Evolutionary conservation across 2,888 invertebrate species (phyloP).

Genomic region (Cephus rjabovi): DNA sequence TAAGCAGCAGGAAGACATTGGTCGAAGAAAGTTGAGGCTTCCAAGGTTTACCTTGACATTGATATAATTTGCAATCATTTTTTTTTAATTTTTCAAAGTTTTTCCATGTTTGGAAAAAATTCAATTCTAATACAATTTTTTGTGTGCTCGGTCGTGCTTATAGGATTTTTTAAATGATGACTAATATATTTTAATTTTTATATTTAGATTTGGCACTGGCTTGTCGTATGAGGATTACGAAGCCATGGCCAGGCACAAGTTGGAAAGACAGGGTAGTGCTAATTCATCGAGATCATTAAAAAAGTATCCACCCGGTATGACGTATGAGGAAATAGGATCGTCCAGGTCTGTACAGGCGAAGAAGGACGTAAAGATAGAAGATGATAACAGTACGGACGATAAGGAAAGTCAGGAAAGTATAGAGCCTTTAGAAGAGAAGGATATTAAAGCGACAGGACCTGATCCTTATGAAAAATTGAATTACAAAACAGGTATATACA

Average conservation of each 20-base stretch:
- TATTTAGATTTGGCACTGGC: conserved; percentile 54
- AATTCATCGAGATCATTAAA: conserved; percentile 48
- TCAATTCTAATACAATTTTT: not conserved
- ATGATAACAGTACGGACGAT: conserved; percentile 48
- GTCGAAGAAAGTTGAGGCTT: conserved; percentile 48
- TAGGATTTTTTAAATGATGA: not conserved
- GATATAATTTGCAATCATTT: conserved; percentile 20
- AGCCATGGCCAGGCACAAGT: conserved; percentile 62
- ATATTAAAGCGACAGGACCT: conserved; percentile 64
- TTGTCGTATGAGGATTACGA: conserved; percentile 65
- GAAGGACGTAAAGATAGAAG: conserved; percentile 40
- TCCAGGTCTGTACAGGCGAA: conserved; percentile 48
- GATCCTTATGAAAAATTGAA: conserved; percentile 68
- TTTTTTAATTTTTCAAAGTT: conserved; percentile 11
- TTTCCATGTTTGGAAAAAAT: too few species aligned
- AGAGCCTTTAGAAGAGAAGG: conserved; percentile 61
- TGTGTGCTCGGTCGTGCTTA: too few species aligned
- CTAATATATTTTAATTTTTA: not conserved
- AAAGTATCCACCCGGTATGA: conserved; percentile 62
- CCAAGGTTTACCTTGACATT: conserved; percentile 41
- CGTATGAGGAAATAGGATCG: conserved; percentile 62
- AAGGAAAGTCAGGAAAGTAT: conserved; percentile 57
- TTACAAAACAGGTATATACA: conserved; percentile 62
- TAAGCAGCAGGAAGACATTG: conserved; percentile 42
- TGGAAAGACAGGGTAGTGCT: conserved; percentile 55